A percentile compares a stretch with the other conserved stretches of the same genome.
Evolutionary conservation across 2,113 vertebrate genomes (phyloP).

Genomic region (Anolis carolinensis): DNA sequence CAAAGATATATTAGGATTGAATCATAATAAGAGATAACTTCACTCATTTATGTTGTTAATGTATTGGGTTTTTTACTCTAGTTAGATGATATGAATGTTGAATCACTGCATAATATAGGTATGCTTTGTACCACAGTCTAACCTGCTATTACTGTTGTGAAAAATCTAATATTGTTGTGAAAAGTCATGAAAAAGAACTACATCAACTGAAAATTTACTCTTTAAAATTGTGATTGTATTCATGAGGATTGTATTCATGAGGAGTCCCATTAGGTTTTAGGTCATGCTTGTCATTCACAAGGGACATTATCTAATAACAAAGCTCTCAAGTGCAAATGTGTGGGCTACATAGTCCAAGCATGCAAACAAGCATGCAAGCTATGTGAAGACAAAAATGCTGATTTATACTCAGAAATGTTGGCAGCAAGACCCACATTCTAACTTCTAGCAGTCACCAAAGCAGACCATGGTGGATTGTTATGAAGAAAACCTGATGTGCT

Average conservation of each 20-base stretch:
- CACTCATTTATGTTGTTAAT: background rate
- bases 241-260: background rate
- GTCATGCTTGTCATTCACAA: too few species aligned
- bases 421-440: background rate
- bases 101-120: too few species aligned
- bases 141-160: background rate
- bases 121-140: background rate
- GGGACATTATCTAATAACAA: too few species aligned
- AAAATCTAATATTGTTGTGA: too few species aligned
- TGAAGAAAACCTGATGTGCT: background rate
- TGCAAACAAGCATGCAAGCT: background rate
- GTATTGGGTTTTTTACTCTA: background rate
- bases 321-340: background rate
- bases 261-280: background rate
- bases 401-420: background rate
- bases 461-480: background rate
- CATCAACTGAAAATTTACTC: too few species aligned
- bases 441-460: background rate
- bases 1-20: background rate
- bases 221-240: too few species aligned
- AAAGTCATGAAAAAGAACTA: too few species aligned
- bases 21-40: background rate
- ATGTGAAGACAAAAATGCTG: background rate
- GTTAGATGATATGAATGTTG: background rate
- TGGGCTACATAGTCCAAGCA: background rate